Evolutionary conservation across 1,140 invertebrate genomes (phyloP).

Genomic region (Potamilus streckersoni): DNA sequence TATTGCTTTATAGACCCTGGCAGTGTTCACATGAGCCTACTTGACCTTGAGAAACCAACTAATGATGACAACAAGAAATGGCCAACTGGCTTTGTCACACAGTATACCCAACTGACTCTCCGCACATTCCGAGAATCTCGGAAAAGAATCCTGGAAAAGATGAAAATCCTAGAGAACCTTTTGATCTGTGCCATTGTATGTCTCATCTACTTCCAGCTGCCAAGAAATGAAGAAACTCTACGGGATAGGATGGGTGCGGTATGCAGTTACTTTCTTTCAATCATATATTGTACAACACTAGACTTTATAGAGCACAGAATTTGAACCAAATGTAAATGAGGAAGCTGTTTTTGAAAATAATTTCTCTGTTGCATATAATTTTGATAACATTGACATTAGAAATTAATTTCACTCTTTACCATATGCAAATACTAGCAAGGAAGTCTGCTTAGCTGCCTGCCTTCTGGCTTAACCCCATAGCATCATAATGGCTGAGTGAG

Average conservation of each 20-base stretch:
- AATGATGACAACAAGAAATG: slow-evolving; percentile 67
- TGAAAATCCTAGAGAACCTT: slow-evolving; percentile 86
- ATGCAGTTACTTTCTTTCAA: slow-evolving; percentile 17
- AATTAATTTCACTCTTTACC: too few species aligned
- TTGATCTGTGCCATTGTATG: slow-evolving; percentile 81
- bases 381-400: too few species aligned
- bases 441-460: too few species aligned
- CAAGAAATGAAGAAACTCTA: slow-evolving; percentile 79
- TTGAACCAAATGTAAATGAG: too few species aligned
- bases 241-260: slow-evolving; percentile 84
- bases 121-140: slow-evolving; percentile 84
- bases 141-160: slow-evolving; percentile 81
- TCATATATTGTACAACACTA: too few species aligned
- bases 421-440: too few species aligned
- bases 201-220: slow-evolving; percentile 83
- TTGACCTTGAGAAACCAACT: slow-evolving; percentile 21
- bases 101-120: slow-evolving; percentile 81
- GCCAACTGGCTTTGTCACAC: slow-evolving; percentile 85
- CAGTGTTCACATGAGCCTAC: slow-evolving; percentile 27
- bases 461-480: too few species aligned
- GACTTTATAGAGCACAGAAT: too few species aligned
- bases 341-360: too few species aligned
- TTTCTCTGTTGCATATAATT: too few species aligned
- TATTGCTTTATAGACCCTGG: slow-evolving; percentile 20
- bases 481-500: too few species aligned